These are phyloP conservation scores for Asbolus verrucosus DNA, from an alignment of 1,140 invertebrate genomes.

Conservation along the genomic window DNA sequence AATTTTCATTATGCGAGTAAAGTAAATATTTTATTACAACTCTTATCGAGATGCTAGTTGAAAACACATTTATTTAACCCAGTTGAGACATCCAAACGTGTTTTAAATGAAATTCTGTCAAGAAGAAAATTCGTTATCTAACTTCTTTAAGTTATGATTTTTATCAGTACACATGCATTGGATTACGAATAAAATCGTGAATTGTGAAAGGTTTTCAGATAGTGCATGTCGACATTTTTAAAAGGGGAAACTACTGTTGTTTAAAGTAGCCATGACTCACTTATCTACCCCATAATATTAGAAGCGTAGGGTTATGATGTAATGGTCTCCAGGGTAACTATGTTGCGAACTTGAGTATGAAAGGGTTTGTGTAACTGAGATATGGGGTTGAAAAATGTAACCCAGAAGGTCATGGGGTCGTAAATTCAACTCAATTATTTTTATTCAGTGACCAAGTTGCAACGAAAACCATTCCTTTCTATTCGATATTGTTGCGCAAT, in stretches of 20 bases:
- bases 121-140: no score
- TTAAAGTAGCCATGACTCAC: not conserved
- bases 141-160: not conserved
- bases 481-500: constrained; percentile 1
- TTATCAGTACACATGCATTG: not conserved
- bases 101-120: not conserved
- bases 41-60: not conserved
- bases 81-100: not conserved
- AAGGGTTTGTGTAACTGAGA: no score
- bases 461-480: not conserved
- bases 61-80: not conserved
- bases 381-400: no score
- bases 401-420: no score
- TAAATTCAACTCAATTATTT: no score
- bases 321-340: not conserved
- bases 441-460: not conserved
- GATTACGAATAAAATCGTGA: not conserved
- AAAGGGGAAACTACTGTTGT: not conserved
- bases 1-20: not conserved
- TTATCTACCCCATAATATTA: not conserved
- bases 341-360: no score
- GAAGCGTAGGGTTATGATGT: not conserved
- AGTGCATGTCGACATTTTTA: no score
- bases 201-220: not conserved
- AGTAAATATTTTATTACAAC: constrained; percentile 3